Evolutionary conservation across 2,113 vertebrate species (phyloP), one percentile per base, ranked within the genome.

Genomic region (Corythoichthys haematopterus): DNA sequence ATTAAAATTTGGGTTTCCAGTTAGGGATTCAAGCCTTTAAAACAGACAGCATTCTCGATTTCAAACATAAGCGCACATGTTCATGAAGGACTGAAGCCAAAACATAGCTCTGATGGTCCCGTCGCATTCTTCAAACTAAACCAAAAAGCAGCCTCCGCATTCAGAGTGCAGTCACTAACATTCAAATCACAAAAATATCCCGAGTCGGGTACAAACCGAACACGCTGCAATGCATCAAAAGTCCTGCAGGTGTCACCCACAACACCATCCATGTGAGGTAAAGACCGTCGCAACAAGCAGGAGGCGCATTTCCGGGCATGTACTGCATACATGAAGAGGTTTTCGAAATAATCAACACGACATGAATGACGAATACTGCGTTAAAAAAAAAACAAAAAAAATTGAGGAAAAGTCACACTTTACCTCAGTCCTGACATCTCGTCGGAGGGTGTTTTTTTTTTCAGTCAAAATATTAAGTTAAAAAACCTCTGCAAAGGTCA

Each of bases 151-250:
- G 5, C 50, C 16, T 64, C 68, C 67, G 61, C 72, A 77, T 76
- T 80, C 69, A 76, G 75, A 63, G 61, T 35, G 61, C 62, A 60
- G 70, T 74, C 74, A 64, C 83, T 78, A 75, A 86, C 83, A 87
- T 87, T 87, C 84, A 87, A 79, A 84, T 77, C 72, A 77, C 65
- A 72, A 85, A 83, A 64, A 83, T 28, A 84, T 82, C 74, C 83
- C 83, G 83, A 77, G 74, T 79, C 77, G 74, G 61, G 66, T 79
- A 81, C 76, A 78, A 70, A 82, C 76, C 77, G 56, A 85, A 80
- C 64, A 74, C 72, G 75, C 74, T 56, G 74, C 76, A 77, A 85
- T 66, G 72, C 8, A n/a, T 70, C 65, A 75, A 78, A 80, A 82
- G 79, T 52, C 62, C 60, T 62, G 60, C 60, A 33, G 43, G 43